Evolutionary conservation across 2,888 invertebrate species (phyloP), one percentile per base, ranked within the genome.

Genomic region (Mimachlamys varia): DNA sequence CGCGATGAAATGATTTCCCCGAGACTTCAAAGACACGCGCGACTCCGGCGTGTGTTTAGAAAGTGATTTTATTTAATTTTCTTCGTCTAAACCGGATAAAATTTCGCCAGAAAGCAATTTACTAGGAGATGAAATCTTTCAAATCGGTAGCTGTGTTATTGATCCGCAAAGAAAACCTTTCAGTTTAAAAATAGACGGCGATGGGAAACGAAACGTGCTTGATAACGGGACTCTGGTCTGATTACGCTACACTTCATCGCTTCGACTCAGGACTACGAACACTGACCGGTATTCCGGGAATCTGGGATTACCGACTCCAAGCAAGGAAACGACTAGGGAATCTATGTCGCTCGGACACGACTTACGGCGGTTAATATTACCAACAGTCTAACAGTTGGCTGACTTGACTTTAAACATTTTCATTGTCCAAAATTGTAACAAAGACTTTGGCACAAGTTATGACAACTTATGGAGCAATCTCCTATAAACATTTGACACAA

Each of bases 91-190:
- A 76, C 76, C 76, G 76, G 76, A 76, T 76, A 76, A 76, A 76
- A 76, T 76, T 76, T 76, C 76, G 76, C 76, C 76, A 76, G 76
- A 76, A 76, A 76, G 76, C 76, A 76, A 76, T 76, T 76, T 76
- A 76, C 76, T 76, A 76, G 33, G 12, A 76, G 76, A 76, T 76
- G 3, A 76, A 76, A 76, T 76, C 76, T 76, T 76, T 76, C 76
- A 76, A 76, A 76, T 76, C 76, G 76, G 76, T 76, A 33, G 76
- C 5, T 33, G 33, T 76, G 27, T 33, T 76, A 76, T 76, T 33
- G 76, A 76, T 76, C 76, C 12, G 76, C 22, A 13, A 76, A 10
- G 76, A 76, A 76, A 76, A 27, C 33, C 76, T 76, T 76, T 76
- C 33, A 76, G 76, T 76, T 76, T 76, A 76, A 17, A 76, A 76